Base-by-base conservation (phyloP, 2,797 vertebrate species). In the Syngnathus rostellatus region DNA sequence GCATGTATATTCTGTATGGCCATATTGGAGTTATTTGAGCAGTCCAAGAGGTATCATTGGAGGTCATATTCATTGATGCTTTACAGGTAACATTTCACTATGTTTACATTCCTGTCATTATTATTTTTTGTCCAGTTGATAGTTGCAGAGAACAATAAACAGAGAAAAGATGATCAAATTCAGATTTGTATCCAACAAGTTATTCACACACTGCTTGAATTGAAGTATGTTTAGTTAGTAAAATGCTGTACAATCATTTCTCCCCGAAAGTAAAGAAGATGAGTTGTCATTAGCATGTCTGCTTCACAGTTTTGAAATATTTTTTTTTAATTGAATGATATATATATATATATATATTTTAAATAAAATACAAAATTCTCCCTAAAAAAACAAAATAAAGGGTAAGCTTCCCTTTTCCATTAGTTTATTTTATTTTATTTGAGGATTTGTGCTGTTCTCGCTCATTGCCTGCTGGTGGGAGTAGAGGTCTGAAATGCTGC, bases 391-490 rank as follows among this genome's bases (percentile, higher is more conserved):
- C 2, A 21, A 53, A 53, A 53, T 53, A 1, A 10, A n/a, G 19
- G 48, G 8, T 51, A n/a, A 53, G 50, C n/a, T 21, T 10, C 6
- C 7, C 7, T 9, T 21, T 53, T 21, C 8, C 1, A 21, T 16
- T 17, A 14, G 14, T 37, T 58, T 17, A 46, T 37, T 6, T 21
- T n/a, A 23, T 23, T 38, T n/a, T 0, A 1, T 60, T 40, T 23
- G 9, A 62, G 60, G 21, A 1, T 8, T 45, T 17, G 9, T 9
- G 41, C 60, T 45, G 41, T 62, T 58, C 55, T 8, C 2, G 12
- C 6, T 17, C 10, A 37, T 38, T 1, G 58, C 81, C 89, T 85
- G 81, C 68, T 72, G 86, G 74, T 81, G 87, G 85, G 84, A 45
- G 79, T 75, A 89, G 77, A 88, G 83, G 5, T 74, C 68, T 72